Evolutionary conservation across 2,797 vertebrate species (phyloP).

Genomic region (Pyrocephalus nanus): DNA sequence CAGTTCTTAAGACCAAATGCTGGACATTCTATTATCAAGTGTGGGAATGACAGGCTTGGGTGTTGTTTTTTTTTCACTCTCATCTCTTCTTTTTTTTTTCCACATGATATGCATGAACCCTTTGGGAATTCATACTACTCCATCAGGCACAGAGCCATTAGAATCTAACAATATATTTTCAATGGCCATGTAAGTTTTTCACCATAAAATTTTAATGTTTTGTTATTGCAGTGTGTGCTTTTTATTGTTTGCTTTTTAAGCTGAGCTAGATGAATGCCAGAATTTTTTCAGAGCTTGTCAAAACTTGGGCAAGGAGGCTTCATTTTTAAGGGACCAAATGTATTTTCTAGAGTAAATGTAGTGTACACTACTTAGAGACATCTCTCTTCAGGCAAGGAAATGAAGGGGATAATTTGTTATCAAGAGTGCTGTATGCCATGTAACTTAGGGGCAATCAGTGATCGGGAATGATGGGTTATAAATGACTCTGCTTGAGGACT

Average conservation of each 20-base stretch:
- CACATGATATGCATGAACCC: accelerated
- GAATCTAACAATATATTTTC: not conserved
- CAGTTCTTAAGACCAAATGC: not conserved
- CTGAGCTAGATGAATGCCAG: not conserved
- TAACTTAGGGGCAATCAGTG: not conserved
- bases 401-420: not conserved
- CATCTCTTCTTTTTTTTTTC: not conserved
- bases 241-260: not conserved
- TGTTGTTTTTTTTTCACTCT: not conserved
- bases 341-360: not conserved
- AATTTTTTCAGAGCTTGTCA: not conserved
- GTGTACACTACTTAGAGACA: not conserved
- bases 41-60: not conserved
- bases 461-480: not conserved
- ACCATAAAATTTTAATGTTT: not conserved
- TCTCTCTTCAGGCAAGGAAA: not conserved
- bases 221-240: not conserved
- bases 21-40: not conserved
- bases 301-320: not conserved
- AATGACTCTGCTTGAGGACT: not conserved
- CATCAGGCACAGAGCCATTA: not conserved
- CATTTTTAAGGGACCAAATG: not conserved
- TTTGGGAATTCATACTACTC: not conserved
- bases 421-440: not conserved
- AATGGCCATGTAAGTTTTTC: not conserved